These are phyloP conservation scores for Scyliorhinus canicula DNA, from an alignment of 2,797 vertebrate species.

Conservation along the genomic window DNA sequence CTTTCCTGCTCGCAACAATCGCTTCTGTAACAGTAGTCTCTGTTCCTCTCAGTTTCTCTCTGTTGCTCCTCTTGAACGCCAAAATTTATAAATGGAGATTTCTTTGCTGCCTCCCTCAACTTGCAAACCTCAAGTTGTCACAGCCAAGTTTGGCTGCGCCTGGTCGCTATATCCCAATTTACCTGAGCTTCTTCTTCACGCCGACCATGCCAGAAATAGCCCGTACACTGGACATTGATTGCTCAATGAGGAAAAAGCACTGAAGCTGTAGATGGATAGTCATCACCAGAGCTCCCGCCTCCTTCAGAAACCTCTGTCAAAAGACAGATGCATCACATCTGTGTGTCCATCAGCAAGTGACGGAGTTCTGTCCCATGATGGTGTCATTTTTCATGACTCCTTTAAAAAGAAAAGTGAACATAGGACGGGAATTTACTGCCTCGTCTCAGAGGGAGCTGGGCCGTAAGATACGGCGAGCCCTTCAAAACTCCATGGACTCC, in stretches of 20 bases:
- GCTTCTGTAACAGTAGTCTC: too few relatives aligned
- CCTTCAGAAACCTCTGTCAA: background rate
- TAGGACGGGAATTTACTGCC: too few relatives aligned
- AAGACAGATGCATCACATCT: background rate
- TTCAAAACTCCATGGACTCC: too few relatives aligned
- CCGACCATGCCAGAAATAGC: background rate
- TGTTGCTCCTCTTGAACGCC: too few relatives aligned
- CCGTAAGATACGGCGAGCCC: too few relatives aligned
- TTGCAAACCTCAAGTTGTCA: background rate
- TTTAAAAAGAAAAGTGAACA: background rate
- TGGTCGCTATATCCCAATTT: background rate
- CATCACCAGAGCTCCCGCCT: background rate
- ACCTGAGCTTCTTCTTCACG: background rate
- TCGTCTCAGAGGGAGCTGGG: too few relatives aligned
- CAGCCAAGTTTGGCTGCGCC: background rate
- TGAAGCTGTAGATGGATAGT: background rate
- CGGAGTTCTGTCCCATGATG: background rate
- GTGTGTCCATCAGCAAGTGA: background rate
- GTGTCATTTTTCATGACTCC: background rate
- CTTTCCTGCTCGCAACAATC: too few relatives aligned
- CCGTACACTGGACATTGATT: background rate
- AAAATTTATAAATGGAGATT: too few relatives aligned
- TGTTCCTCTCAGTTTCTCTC: too few relatives aligned
- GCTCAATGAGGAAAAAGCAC: background rate
- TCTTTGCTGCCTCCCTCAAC: too few relatives aligned